Evolutionary conservation across 2,797 vertebrate genomes (phyloP).

Genomic region (Danio albolineatus): DNA sequence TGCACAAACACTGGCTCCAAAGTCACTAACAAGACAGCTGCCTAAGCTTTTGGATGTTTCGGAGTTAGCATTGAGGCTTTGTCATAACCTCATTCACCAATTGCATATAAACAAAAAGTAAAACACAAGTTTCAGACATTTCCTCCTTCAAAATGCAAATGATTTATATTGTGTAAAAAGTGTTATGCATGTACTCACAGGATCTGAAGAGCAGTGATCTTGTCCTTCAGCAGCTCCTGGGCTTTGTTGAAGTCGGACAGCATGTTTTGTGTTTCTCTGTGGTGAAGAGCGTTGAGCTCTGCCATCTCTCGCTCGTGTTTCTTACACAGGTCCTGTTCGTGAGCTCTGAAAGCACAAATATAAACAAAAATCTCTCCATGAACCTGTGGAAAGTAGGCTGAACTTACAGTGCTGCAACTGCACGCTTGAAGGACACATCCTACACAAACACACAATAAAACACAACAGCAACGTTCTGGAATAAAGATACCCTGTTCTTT

Average conservation of each 20-base stretch:
- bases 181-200: slow-evolving; percentile 83
- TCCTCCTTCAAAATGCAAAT: not conserved
- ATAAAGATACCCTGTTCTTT: not conserved
- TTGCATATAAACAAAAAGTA: not conserved
- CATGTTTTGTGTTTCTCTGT: slow-evolving; percentile 96
- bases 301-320: slow-evolving; percentile 91
- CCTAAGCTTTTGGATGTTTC: no score
- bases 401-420: not conserved
- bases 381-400: slow-evolving; percentile 23
- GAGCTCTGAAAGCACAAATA: slow-evolving; percentile 81
- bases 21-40: no score
- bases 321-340: slow-evolving; percentile 97
- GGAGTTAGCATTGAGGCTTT: not conserved
- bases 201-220: slow-evolving; percentile 96
- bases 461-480: not conserved
- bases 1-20: no score
- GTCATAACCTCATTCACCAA: not conserved
- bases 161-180: not conserved
- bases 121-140: not conserved
- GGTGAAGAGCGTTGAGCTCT: slow-evolving; percentile 89
- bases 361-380: slow-evolving; percentile 19
- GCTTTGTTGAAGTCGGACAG: slow-evolving; percentile 98
- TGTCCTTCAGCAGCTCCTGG: slow-evolving; percentile 97
- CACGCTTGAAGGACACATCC: not conserved
- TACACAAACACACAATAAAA: not conserved